Evolutionary conservation across 2,113 vertebrate species (phyloP), one percentile per base, ranked within the genome.

Genomic region (Ariopsis seemanni): DNA sequence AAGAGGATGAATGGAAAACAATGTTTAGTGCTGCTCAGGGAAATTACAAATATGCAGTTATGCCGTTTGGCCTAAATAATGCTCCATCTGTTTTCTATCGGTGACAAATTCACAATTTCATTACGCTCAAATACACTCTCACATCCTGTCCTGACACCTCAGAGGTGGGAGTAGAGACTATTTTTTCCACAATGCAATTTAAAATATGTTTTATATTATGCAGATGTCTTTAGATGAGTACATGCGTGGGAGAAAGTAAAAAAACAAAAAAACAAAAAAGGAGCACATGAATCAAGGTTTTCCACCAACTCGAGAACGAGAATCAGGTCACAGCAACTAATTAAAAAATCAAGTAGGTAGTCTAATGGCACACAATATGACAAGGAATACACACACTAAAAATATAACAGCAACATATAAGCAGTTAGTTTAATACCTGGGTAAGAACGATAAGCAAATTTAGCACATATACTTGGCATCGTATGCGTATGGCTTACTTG

Each of bases 1-100:
- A 79, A 79, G n/a, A 9, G 18, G n/a, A 80, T 80, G 27, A 80
- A 80, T 30, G 15, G 77, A 57, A 57, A 80, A 80, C 53, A 18
- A 34, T 58, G 77, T 30, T 80, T 18, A 80, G 53, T 30, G 9
- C 53, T 15, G 9, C 27, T 30, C 30, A 53, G 52, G n/a, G 77
- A 34, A 80, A 80, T 80, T 30, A 80, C n/a, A 57, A 30, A 57
- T 80, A 57, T 80, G 53, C n/a, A 5, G 53, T 80, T 27, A n/a
- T 55, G 50, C 12, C 25, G 15, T 80, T 57, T 30, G n/a, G 52
- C 77, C 53, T 30, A 27, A 55, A 58, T 80, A 58, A 80, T 7
- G 1, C 53, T 57, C n/a, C n/a, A 30, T 80, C n/a, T 8, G 2
- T 57, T 53, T 79, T 57, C 77, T 17, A 57, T 79, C 15, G 14